These are phyloP conservation scores for Hippolais icterina DNA, from an alignment of 2,113 vertebrate genomes.

Conservation along the genomic window DNA sequence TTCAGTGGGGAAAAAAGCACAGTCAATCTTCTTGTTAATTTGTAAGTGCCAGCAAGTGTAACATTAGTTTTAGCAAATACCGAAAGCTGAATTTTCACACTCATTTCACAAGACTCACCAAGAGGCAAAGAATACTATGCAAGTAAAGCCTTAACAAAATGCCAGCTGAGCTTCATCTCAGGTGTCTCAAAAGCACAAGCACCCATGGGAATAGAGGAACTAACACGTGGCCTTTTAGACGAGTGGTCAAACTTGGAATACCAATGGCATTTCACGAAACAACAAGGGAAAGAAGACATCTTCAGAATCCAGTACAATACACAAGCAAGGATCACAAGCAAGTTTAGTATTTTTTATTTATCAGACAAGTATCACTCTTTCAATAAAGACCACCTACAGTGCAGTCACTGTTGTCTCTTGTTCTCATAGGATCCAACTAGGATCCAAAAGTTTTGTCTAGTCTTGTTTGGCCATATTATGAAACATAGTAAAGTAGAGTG, in stretches of 20 bases:
- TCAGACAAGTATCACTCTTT: background rate
- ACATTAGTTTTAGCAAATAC: background rate
- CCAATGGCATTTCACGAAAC: background rate
- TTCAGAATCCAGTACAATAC: background rate
- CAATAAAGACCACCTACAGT: background rate
- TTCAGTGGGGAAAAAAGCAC: background rate
- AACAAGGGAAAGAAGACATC: background rate
- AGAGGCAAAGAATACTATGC: background rate
- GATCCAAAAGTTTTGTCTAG: background rate
- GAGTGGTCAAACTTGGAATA: background rate
- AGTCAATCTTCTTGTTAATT: constrained; percentile 2
- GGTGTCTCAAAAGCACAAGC: background rate
- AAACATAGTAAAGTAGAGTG: background rate
- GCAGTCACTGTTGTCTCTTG: background rate
- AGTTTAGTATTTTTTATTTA: background rate
- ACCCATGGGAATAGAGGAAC: background rate
- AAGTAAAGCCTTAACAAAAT: background rate
- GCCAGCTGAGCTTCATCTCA: background rate
- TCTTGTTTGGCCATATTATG: background rate
- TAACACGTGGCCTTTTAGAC: background rate
- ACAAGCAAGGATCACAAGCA: background rate
- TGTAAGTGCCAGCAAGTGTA: background rate
- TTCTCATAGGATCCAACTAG: accelerated
- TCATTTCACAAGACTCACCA: background rate
- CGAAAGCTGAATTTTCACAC: background rate